Evolutionary conservation across 2,888 invertebrate species (phyloP).

Genomic region (Epinotia ramella): DNA sequence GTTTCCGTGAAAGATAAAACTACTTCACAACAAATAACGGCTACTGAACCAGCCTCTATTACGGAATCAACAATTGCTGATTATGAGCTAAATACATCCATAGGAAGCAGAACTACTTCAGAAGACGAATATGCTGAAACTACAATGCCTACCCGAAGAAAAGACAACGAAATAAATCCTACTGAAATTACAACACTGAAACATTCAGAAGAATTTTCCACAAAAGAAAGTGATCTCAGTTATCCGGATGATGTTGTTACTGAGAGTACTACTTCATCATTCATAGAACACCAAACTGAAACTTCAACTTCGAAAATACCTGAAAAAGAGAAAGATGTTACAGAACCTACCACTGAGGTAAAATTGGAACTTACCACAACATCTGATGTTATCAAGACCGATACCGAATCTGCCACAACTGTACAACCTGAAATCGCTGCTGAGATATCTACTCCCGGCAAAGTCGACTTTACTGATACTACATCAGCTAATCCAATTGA

Average conservation of each 20-base stretch:
- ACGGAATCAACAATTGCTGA: conserved; percentile 43
- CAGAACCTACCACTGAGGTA: conserved; percentile 47
- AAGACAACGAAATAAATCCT: conserved; percentile 47
- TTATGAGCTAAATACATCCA: conserved; percentile 35
- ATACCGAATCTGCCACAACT: conserved; percentile 46
- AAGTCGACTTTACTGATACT: conserved; percentile 52
- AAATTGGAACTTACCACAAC: conserved; percentile 48
- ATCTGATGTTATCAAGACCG: conserved; percentile 48
- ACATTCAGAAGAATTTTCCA: conserved; percentile 45
- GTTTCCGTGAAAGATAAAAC: conserved; percentile 24
- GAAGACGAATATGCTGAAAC: conserved; percentile 52
- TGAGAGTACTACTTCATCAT: conserved; percentile 43
- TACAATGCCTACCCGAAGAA: conserved; percentile 52
- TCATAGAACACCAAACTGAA: conserved; percentile 44
- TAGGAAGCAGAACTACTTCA: conserved; percentile 47
- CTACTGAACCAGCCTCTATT: conserved; percentile 11
- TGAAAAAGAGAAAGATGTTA: conserved; percentile 49
- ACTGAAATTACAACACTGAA: conserved; percentile 48
- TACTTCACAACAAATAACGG: conserved; percentile 9
- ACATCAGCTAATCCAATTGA: conserved; percentile 63
- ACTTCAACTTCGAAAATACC: conserved; percentile 46
- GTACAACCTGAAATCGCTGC: conserved; percentile 46
- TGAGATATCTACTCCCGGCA: conserved; percentile 48
- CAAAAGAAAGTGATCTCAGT: conserved; percentile 31
- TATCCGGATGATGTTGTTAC: conserved; percentile 42